These are phyloP conservation scores for Hetaerina americana DNA, from an alignment of 1,140 invertebrate species.

Conservation along the genomic window DNA sequence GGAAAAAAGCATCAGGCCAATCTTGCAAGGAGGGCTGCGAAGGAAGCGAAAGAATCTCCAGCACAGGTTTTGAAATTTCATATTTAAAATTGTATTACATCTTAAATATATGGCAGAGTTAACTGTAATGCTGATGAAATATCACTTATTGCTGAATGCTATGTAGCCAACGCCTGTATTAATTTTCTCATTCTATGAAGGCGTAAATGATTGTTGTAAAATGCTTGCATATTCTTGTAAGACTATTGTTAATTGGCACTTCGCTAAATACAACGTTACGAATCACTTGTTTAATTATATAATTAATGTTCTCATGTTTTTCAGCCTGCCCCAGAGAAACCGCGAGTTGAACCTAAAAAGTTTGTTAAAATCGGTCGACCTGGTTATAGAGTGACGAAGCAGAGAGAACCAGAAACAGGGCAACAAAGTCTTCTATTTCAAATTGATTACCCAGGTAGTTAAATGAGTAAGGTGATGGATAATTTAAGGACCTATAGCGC, in stretches of 20 bases:
- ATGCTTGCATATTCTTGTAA: neutral
- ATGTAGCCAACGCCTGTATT: neutral
- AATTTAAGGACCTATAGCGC: too few relatives aligned
- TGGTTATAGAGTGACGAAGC: conserved; percentile 98
- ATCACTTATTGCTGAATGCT: neutral
- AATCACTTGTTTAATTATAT: conserved; percentile 1
- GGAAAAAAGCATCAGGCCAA: conserved; percentile 99
- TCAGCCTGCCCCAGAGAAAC: conserved; percentile 81
- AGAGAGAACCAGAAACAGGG: conserved; percentile 84
- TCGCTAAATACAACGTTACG: neutral
- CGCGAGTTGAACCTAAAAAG: conserved; percentile 92
- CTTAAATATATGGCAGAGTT: neutral
- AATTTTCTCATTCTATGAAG: neutral
- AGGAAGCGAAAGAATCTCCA: conserved; percentile 95
- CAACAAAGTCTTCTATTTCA: conserved; percentile 97
- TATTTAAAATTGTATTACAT: neutral
- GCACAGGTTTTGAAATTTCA: conserved; percentile 34
- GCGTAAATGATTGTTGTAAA: neutral
- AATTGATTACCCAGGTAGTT: conserved; percentile 83
- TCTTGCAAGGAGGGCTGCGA: conserved; percentile 90
- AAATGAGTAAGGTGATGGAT: too few relatives aligned
- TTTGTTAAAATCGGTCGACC: conserved; percentile 99
- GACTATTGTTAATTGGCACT: neutral
- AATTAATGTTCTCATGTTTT: conserved; percentile 19
- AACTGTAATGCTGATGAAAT: neutral